Percentiles rank a stretch among this genome's conserved stretches.
phyloP scores from a whole-genome alignment of 1,140 invertebrate species.

The Steinernema feltiae region DNA sequence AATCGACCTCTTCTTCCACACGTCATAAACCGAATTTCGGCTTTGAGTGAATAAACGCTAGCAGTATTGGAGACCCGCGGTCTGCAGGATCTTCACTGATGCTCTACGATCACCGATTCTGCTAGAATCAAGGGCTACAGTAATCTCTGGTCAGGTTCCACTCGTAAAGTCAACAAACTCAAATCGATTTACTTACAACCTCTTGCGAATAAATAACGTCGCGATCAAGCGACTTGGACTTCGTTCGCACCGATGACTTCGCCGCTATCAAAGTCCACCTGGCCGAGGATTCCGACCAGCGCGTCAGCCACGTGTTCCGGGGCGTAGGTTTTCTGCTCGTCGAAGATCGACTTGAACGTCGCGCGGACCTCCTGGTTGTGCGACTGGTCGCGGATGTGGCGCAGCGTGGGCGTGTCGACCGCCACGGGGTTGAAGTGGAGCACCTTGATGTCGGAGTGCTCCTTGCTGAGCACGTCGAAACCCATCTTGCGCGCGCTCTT shows the following conservation, averaged over 20 bases:
- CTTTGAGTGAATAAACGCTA: no score
- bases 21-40: no score
- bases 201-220: not conserved
- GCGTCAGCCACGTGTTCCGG: not conserved
- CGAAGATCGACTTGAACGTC: not conserved
- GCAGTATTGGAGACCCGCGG: no score
- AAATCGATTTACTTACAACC: slow-evolving; percentile 3
- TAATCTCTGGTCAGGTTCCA: slow-evolving; percentile 42
- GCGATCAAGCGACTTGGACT: not conserved
- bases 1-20: no score
- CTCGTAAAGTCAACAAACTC: not conserved
- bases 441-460: not conserved
- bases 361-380: slow-evolving; percentile 1
- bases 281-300: not conserved
- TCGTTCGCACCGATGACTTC: slow-evolving; percentile 8
- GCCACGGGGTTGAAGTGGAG: slow-evolving; percentile 7
- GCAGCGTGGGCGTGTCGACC: not conserved
- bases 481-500: slow-evolving; percentile 9
- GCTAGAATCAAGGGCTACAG: not conserved
- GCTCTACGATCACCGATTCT: no score
- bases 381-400: not conserved
- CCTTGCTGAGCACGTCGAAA: not conserved
- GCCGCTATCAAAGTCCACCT: not conserved
- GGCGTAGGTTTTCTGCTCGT: not conserved
- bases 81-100: no score